Evolutionary conservation across 2,888 invertebrate species (phyloP), one percentile per base, ranked within the genome.

Genomic region (Miltochrista miniata): DNA sequence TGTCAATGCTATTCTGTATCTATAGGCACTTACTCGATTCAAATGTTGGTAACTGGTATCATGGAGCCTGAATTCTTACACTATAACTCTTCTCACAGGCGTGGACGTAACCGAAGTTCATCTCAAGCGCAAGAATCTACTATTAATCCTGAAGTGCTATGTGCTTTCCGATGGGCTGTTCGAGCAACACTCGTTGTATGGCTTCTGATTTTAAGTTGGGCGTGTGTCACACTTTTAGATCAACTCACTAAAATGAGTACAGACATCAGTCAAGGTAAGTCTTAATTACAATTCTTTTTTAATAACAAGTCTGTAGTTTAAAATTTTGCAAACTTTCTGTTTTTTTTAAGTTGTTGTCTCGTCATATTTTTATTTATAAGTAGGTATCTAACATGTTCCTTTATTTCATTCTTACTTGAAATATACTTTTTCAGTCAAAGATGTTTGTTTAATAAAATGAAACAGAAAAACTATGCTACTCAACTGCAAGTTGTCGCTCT

Each of bases 151-250:
- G 91, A 91, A 60, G 76, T 90, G 2, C 79, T 76, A 70, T 89
- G 90, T 69, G 90, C 88, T 0, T 56, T 91, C 2, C 76, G 76
- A 47, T 90, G 91, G 86, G 90, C 90, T 0, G 77, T 90, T 1
- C 72, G 90, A 2, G 89, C 90, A 2, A 90, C 90, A 0, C 69
- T 92, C 7, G 53, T 92, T 2, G 68, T 90, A 2, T 92, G 92
- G 92, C 74, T 92, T 13, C 66, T 92, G 5, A 87, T 91, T 82
- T 76, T 92, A 2, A 92, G 92, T 0, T 92, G 91, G 90, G 84
- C 90, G 46, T 90, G 91, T 75, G 91, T 90, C 1, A 80, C 90
- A 0, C 76, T 92, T 11, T 90, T 90, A 61, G 90, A 90, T 59
- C 90, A 90, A 62, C 81, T 91, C 2, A 79, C 89, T 4, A 76